Evolutionary conservation across 2,797 vertebrate species (phyloP), one percentile per base, ranked within the genome.

Genomic region (Lates japonicus): DNA sequence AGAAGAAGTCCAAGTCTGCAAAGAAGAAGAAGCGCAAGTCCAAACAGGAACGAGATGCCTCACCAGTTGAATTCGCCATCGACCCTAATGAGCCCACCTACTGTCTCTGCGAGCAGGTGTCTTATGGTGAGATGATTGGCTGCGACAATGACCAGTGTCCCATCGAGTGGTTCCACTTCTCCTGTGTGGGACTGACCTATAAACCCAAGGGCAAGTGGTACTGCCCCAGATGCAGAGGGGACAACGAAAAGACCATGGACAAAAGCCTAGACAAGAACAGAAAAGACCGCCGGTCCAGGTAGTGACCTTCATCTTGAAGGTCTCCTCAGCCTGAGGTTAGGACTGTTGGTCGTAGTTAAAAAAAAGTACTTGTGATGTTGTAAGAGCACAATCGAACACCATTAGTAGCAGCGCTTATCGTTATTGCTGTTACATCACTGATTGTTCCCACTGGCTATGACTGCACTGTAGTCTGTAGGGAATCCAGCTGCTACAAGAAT

Each of bases 171-270:
- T 99, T 99, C 95, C 98, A 99, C 91, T 99, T 99, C 70, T 97
- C 98, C 0, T 99, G 98, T 54, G 98, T 99, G 81, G 97, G 97
- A 82, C 96, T 99, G 64, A 99, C 97, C 22, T 98, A 99, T 90
- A 99, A 99, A 88, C 98, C 98, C 75, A 99, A 99, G 92, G 98
- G 98, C 68, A 99, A 98, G 87, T 99, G 98, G 98, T 99, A 97
- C 89, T 99, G 98, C 88, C 98, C 98, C 70, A 98, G 98, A 88
- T 99, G 98, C 92, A 95, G 98, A 88, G 98, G 98, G 82, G 98
- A 99, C 95, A 99, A 93, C 73, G 98, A 99, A 96, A 99, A 99
- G 94, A 99, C 98, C 2, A 99, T 99, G 98, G 98, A 98, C 97
- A 99, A 97, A 95, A 98, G 96, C 93, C 95, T 97, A 84, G 98